Conservation (phyloP, 2,888 invertebrate genomes). For the Pyrrhosoma nymphula region DNA sequence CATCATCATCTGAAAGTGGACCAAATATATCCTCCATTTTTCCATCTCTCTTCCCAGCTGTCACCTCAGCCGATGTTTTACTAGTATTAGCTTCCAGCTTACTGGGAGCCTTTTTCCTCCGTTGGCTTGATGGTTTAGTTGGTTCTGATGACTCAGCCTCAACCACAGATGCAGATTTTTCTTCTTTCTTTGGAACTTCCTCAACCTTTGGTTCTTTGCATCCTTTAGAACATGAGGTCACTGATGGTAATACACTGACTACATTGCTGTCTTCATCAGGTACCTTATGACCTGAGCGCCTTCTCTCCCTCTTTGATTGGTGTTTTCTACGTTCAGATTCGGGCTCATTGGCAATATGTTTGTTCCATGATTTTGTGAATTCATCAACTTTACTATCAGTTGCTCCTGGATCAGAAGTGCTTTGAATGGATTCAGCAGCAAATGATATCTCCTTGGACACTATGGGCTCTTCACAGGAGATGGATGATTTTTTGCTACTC, state of each 20-base stretch:
- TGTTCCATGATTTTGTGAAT: conserved; percentile 81
- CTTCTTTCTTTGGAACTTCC: conserved; percentile 77
- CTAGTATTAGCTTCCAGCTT: conserved; percentile 69
- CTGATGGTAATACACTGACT: conserved; percentile 71
- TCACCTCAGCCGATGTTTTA: conserved; percentile 44
- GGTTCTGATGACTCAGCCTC: conserved; percentile 74
- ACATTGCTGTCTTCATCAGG: conserved; percentile 72
- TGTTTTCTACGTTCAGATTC: conserved; percentile 76
- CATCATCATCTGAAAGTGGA: conserved; percentile 87
- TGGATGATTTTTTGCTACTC: conserved; percentile 81
- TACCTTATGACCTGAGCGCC: conserved; percentile 74
- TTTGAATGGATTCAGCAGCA: conserved; percentile 29
- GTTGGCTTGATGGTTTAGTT: conserved; percentile 74
- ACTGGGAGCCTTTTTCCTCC: conserved; percentile 76
- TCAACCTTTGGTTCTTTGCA: conserved; percentile 74
- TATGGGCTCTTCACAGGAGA: conserved; percentile 81
- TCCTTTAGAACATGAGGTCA: not conserved
- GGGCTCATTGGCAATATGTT: conserved; percentile 73
- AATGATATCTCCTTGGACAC: conserved; percentile 74
- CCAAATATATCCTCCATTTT: conserved; percentile 95
- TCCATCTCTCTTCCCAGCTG: conserved; percentile 83
- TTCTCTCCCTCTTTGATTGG: conserved; percentile 77
- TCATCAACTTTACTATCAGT: conserved; percentile 81
- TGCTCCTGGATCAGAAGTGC: conserved; percentile 73
- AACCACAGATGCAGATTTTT: conserved; percentile 74